Evolutionary conservation across 2,888 invertebrate genomes (phyloP).

Genomic region (Cacoxenus indagator): DNA sequence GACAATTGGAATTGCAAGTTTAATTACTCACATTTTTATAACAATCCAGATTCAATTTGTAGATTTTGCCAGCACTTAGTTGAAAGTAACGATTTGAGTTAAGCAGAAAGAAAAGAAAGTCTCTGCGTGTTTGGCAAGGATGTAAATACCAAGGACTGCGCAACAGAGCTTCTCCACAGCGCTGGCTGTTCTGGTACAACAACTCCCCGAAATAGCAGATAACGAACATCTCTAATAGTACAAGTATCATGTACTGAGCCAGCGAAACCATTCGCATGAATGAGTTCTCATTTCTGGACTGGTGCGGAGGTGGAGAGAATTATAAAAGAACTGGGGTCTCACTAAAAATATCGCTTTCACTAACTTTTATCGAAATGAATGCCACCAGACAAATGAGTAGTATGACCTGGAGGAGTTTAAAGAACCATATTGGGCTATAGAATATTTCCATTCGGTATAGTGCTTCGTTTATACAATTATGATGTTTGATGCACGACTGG

Average conservation of each 20-base stretch:
- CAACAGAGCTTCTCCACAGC: conserved; percentile 59
- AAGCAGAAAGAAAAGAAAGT: conserved; percentile 55
- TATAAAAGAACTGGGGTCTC: not conserved
- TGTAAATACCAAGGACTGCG: conserved; percentile 63
- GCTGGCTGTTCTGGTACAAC: conserved; percentile 55
- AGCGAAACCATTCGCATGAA: conserved; percentile 57
- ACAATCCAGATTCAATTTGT: conserved; percentile 51
- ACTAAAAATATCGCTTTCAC: not conserved
- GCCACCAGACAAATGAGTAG: conserved; percentile 64
- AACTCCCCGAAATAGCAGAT: conserved; percentile 64
- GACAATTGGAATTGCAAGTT: not conserved
- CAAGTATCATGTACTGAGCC: conserved; percentile 58
- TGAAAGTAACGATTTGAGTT: conserved; percentile 49
- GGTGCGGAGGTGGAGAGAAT: not conserved
- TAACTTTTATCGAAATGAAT: conserved; percentile 64
- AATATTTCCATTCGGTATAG: conserved; percentile 62
- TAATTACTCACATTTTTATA: conserved; percentile 38
- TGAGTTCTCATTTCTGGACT: conserved; percentile 52
- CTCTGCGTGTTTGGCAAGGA: conserved; percentile 48
- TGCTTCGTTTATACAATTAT: conserved; percentile 58
- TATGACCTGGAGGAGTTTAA: conserved; percentile 63
- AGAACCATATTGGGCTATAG: conserved; percentile 63
- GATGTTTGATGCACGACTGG: conserved; percentile 57
- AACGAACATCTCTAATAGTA: conserved; percentile 59
- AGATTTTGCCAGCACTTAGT: conserved; percentile 63